These are phyloP conservation scores for Nycticebus coucang DNA, from an alignment of 2,113 vertebrate genomes.

Conservation along the genomic window DNA sequence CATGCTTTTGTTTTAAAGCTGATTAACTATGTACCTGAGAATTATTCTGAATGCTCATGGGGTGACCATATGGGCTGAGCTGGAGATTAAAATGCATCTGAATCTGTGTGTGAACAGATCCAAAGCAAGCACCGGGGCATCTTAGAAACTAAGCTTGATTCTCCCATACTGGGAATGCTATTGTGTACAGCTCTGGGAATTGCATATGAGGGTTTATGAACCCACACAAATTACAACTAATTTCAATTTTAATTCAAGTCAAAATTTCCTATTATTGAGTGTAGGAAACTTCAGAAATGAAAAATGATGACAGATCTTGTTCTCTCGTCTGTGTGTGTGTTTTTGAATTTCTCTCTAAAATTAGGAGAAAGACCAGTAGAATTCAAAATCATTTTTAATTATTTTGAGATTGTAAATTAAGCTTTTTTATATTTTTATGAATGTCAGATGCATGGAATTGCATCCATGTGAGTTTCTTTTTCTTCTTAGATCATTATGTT, in stretches of 20 bases:
- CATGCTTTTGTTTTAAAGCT: conserved; percentile 57
- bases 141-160: conserved; percentile 51
- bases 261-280: not conserved
- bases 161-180: not conserved
- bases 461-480: not conserved
- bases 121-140: conserved; percentile 61
- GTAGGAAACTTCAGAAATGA: not conserved
- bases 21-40: conserved; percentile 68
- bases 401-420: not conserved
- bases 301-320: conserved; percentile 2
- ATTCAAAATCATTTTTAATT: not conserved
- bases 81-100: conserved; percentile 76
- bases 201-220: conserved; percentile 35
- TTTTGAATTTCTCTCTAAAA: conserved; percentile 11
- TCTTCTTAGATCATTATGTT: not conserved
- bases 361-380: not conserved
- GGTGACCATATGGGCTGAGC: conserved; percentile 72
- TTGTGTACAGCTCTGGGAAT: not conserved
- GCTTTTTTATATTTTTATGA: not conserved
- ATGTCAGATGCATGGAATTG: not conserved
- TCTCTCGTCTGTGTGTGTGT: not conserved
- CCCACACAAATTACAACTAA: conserved; percentile 34
- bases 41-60: conserved; percentile 66
- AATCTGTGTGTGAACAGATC: conserved; percentile 71
- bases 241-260: conserved; percentile 57